These are phyloP conservation scores for Protomyctophum bolini DNA, from an alignment of 2,113 vertebrate species.

Conservation along the genomic window DNA sequence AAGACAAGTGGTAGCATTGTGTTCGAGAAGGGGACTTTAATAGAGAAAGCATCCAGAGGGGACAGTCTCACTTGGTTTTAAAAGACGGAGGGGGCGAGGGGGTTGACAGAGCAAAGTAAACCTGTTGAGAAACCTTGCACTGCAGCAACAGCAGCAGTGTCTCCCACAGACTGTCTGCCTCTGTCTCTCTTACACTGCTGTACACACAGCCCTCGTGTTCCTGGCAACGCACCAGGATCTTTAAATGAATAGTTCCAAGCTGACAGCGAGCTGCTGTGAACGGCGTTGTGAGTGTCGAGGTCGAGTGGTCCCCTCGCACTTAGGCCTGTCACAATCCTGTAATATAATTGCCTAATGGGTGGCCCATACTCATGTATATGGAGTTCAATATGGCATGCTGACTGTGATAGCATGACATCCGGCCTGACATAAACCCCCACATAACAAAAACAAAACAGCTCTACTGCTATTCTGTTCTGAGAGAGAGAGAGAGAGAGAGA, in stretches of 20 bases:
- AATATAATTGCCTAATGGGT: no score
- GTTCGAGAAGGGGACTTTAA: neutral
- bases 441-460: no score
- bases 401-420: no score
- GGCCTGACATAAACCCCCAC: no score
- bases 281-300: slow-evolving; percentile 2
- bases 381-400: no score
- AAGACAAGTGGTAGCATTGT: no score
- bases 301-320: neutral
- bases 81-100: neutral
- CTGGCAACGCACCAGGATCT: neutral
- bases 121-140: neutral
- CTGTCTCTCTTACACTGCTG: neutral
- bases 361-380: no score
- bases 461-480: no score
- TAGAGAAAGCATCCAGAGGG: neutral
- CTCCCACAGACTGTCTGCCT: neutral
- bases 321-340: no score
- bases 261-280: slow-evolving; percentile 19
- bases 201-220: neutral
- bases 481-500: no score
- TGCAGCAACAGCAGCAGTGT: neutral
- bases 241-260: slow-evolving; percentile 14
- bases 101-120: neutral
- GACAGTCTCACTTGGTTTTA: neutral